Conservation (phyloP, 2,113 vertebrate genomes). For the Varanus salvator region DNA sequence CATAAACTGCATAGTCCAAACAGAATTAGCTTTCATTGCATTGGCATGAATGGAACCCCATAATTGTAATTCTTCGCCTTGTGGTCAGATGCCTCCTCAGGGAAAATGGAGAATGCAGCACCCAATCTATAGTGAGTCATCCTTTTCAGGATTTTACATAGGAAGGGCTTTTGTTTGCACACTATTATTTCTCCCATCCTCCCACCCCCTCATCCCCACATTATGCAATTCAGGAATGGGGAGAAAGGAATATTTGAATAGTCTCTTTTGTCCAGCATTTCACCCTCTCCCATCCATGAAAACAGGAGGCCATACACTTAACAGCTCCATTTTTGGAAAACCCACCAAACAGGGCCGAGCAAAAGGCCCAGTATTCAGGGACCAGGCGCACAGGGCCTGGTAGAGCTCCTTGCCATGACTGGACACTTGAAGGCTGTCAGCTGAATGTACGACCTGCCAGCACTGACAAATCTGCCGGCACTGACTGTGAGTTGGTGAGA, state of each 20-base stretch:
- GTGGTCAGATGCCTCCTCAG: slow-evolving; percentile 62
- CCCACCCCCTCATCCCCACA: slow-evolving; percentile 41
- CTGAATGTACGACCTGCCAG: neutral
- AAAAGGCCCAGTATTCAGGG: no score
- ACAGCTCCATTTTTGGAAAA: neutral
- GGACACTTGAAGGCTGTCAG: neutral
- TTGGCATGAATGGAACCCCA: slow-evolving; percentile 65
- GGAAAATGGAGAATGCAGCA: slow-evolving; percentile 48
- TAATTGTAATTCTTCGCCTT: slow-evolving; percentile 63
- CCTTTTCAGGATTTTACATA: slow-evolving; percentile 60
- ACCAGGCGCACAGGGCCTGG: no score
- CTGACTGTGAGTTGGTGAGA: neutral
- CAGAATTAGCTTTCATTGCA: slow-evolving; percentile 63
- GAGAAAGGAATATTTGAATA: slow-evolving; percentile 36
- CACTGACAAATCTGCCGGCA: neutral
- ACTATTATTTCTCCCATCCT: slow-evolving; percentile 53
- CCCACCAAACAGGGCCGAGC: neutral
- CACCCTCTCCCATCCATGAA: neutral
- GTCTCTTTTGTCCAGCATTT: slow-evolving; percentile 33
- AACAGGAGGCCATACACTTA: neutral
- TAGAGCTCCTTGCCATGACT: neutral
- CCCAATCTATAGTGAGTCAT: slow-evolving; percentile 44
- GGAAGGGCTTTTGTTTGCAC: slow-evolving; percentile 66
- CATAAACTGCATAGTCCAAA: slow-evolving; percentile 57
- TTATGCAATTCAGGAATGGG: slow-evolving; percentile 41